These are phyloP conservation scores for Xylocampa areola DNA, from an alignment of 2,888 invertebrate species.

Conservation along the genomic window DNA sequence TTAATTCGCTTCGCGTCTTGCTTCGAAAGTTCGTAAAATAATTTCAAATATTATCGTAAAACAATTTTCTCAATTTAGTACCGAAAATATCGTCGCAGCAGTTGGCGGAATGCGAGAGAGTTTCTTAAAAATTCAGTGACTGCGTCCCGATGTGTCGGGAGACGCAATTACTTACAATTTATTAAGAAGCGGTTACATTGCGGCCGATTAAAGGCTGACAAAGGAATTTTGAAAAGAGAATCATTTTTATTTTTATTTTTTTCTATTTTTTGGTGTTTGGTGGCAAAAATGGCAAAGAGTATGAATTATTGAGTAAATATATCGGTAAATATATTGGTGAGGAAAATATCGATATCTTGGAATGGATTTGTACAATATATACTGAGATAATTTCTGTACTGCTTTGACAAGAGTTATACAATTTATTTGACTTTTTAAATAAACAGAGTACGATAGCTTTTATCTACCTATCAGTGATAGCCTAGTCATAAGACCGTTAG, in stretches of 20 bases:
- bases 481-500: too few relatives aligned
- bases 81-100: constrained; percentile 27
- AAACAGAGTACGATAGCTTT: too few relatives aligned
- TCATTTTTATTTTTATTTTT: neutral
- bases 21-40: constrained; percentile 16
- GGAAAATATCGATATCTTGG: too few relatives aligned
- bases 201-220: constrained; percentile 17
- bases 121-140: constrained; percentile 57
- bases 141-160: constrained; percentile 60
- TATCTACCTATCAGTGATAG: too few relatives aligned
- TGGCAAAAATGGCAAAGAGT: too few relatives aligned
- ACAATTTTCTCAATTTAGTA: constrained; percentile 65
- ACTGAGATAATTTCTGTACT: too few relatives aligned
- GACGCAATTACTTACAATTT: constrained; percentile 81
- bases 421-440: too few relatives aligned
- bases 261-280: too few relatives aligned
- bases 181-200: constrained; percentile 66
- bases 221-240: constrained; percentile 1
- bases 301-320: too few relatives aligned
- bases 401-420: too few relatives aligned
- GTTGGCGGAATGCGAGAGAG: constrained; percentile 13
- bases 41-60: constrained; percentile 57
- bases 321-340: too few relatives aligned
- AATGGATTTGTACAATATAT: too few relatives aligned
- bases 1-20: neutral